Percentiles rank a stretch among this genome's conserved stretches.
Evolutionary conservation across 2,113 vertebrate species (phyloP).

Genomic region (Hemichromis elongatus): DNA sequence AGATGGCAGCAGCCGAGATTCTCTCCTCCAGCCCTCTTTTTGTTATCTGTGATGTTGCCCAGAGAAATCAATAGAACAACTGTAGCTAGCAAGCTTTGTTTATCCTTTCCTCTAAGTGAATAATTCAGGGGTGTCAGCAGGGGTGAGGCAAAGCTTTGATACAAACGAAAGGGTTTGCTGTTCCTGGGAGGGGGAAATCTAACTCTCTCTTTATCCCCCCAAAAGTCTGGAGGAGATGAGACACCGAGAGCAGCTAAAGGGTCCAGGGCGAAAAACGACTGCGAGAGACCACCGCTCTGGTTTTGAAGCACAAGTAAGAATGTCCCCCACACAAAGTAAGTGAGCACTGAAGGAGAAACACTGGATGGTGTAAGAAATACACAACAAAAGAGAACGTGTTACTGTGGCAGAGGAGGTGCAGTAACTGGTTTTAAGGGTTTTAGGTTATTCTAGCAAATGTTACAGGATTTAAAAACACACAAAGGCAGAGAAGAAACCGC

Average conservation of each 20-base stretch:
- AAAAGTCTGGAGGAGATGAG: background rate
- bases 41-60: conserved; percentile 64
- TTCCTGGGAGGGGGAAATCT: background rate
- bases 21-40: conserved; percentile 50
- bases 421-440: background rate
- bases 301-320: conserved; percentile 21
- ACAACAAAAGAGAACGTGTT: background rate
- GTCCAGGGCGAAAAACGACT: background rate
- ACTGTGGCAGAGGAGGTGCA: background rate
- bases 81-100: conserved; percentile 59
- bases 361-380: background rate
- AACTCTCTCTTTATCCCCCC: background rate
- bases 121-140: conserved; percentile 56
- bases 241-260: conserved; percentile 3
- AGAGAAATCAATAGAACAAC: conserved; percentile 65
- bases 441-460: too few relatives aligned
- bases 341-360: background rate
- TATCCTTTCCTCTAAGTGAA: conserved; percentile 64
- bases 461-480: background rate
- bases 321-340: conserved; percentile 17
- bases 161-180: conserved; percentile 46
- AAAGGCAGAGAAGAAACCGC: background rate
- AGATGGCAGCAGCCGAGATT: conserved; percentile 10
- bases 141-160: conserved; percentile 52
- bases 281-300: background rate